Conservation (phyloP, 2,113 vertebrate genomes). For the Tonatia bakeri region DNA sequence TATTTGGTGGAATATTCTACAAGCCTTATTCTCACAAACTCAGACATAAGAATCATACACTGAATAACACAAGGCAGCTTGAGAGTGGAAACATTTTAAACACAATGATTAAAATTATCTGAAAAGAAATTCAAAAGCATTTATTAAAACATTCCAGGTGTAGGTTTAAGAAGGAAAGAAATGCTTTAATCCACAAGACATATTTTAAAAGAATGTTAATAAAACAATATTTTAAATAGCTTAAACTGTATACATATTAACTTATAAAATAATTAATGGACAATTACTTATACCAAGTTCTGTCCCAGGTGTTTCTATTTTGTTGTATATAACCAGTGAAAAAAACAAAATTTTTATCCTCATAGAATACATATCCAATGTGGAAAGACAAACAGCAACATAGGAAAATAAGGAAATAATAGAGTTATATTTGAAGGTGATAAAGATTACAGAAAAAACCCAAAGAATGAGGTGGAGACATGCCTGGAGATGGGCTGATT, state of each 20-base stretch:
- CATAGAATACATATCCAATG: background rate
- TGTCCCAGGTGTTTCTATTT: background rate
- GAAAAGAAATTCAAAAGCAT: background rate
- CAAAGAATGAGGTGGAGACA: background rate
- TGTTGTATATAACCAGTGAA: background rate
- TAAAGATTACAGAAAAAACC: background rate
- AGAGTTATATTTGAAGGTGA: background rate
- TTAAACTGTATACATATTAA: background rate
- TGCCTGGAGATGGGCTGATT: background rate
- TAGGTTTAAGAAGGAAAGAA: background rate
- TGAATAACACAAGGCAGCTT: background rate
- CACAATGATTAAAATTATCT: background rate
- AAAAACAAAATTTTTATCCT: background rate
- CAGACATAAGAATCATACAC: background rate
- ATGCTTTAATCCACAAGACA: background rate
- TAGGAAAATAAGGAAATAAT: background rate
- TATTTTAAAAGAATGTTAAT: background rate
- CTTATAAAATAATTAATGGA: background rate
- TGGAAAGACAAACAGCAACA: background rate
- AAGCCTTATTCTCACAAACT: slow-evolving; percentile 32
- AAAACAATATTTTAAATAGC: background rate
- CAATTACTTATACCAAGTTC: background rate
- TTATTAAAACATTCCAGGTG: background rate
- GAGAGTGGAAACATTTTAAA: slow-evolving; percentile 15
- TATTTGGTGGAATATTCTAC: slow-evolving; percentile 45